phyloP scores from a whole-genome alignment of 2,888 invertebrate genomes.

The Chrysomela aeneicollis region DNA sequence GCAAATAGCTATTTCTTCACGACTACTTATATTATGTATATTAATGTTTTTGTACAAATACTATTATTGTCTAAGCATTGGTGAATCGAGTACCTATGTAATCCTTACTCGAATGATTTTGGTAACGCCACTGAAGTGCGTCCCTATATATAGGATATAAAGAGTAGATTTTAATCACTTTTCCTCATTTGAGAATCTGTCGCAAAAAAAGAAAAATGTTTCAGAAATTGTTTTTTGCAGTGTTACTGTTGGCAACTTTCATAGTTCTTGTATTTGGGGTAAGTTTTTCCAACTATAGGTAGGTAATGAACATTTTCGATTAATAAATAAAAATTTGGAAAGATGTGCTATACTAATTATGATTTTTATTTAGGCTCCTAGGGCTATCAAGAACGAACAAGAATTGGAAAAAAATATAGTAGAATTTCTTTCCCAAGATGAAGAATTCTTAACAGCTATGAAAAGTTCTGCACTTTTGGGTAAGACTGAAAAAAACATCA shows the following conservation, averaged over 20 bases:
- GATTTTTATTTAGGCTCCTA: slow-evolving; percentile 45
- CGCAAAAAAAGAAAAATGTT: slow-evolving; percentile 18
- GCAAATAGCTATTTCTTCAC: no score
- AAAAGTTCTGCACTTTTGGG: slow-evolving; percentile 34
- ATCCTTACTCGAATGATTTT: no score
- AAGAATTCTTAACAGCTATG: slow-evolving; percentile 46
- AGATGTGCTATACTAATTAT: no score
- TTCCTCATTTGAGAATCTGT: slow-evolving; percentile 23
- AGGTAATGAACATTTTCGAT: no score
- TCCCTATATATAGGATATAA: slow-evolving; percentile 26
- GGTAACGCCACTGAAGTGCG: slow-evolving; percentile 31
- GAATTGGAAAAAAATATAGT: slow-evolving; percentile 53
- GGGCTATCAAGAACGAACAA: slow-evolving; percentile 39
- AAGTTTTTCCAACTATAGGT: no score
- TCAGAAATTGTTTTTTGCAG: slow-evolving; percentile 27
- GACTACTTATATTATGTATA: no score
- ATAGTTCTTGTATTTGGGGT: slow-evolving; percentile 36
- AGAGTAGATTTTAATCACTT: slow-evolving; percentile 25
- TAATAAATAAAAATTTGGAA: neutral
- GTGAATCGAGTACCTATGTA: no score
- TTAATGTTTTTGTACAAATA: no score
- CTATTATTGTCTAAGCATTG: no score
- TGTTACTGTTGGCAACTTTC: slow-evolving; percentile 29
- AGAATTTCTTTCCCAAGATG: slow-evolving; percentile 56
- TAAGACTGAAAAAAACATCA: slow-evolving; percentile 9